phyloP scores from a whole-genome alignment of 2,113 vertebrate genomes.

The Taxidea taxus region DNA sequence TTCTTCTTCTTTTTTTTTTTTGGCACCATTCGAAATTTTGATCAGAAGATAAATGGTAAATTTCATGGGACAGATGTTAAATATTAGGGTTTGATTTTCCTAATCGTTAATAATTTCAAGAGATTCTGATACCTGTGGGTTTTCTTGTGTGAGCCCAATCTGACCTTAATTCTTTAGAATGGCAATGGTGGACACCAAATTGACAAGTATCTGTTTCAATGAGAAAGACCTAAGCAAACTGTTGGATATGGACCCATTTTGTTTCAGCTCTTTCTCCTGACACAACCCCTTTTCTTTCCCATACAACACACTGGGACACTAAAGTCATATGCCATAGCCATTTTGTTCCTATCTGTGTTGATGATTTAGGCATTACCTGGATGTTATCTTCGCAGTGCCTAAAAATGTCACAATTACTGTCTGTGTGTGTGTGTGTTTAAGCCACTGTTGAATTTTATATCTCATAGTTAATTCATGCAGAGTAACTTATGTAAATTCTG shows the following conservation, averaged over 20 bases:
- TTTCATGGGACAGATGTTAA: slow-evolving; percentile 84
- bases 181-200: slow-evolving; percentile 56
- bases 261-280: slow-evolving; percentile 11
- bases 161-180: slow-evolving; percentile 71
- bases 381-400: slow-evolving; percentile 58
- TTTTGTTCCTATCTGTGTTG: slow-evolving; percentile 63
- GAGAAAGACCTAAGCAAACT: slow-evolving; percentile 55
- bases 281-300: slow-evolving; percentile 50
- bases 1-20: slow-evolving; percentile 13
- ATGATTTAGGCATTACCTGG: slow-evolving; percentile 62
- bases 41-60: slow-evolving; percentile 84
- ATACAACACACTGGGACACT: slow-evolving; percentile 35
- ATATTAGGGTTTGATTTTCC: slow-evolving; percentile 82
- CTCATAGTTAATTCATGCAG: slow-evolving; percentile 86
- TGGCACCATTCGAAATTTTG: slow-evolving; percentile 81
- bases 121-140: slow-evolving; percentile 74
- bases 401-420: slow-evolving; percentile 75
- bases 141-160: slow-evolving; percentile 67
- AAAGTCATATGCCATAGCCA: slow-evolving; percentile 19
- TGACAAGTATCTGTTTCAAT: slow-evolving; percentile 68
- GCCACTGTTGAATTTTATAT: slow-evolving; percentile 85
- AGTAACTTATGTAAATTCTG: slow-evolving; percentile 87
- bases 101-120: slow-evolving; percentile 77
- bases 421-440: slow-evolving; percentile 75
- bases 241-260: slow-evolving; percentile 21